These are phyloP conservation scores for Eulacestoma nigropectus DNA, from an alignment of 2,113 vertebrate species.

Conservation along the genomic window DNA sequence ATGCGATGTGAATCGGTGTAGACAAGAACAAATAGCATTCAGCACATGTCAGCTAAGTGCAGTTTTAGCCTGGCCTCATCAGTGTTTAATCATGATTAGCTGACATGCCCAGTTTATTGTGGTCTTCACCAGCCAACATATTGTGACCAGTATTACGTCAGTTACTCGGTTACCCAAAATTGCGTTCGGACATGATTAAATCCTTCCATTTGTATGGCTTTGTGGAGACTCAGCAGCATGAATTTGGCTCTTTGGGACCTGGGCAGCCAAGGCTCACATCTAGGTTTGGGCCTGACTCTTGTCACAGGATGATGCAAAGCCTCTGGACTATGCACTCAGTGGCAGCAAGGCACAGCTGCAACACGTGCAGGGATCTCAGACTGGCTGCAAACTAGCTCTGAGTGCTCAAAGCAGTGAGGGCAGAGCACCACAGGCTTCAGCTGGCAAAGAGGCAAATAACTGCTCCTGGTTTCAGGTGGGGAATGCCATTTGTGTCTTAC, in stretches of 20 bases:
- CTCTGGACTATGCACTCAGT: background rate
- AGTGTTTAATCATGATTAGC: slow-evolving; percentile 50
- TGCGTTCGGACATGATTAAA: background rate
- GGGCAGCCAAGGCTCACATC: background rate
- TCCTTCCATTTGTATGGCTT: background rate
- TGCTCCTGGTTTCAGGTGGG: background rate
- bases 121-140: slow-evolving; percentile 31
- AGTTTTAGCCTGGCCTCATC: slow-evolving; percentile 40
- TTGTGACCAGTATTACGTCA: slow-evolving; percentile 15
- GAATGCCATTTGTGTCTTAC: background rate
- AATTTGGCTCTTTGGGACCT: background rate
- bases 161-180: background rate
- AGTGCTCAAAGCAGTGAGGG: background rate
- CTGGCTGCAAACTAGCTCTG: background rate
- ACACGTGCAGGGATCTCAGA: background rate
- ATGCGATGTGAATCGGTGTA: slow-evolving; percentile 33
- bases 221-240: background rate
- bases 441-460: background rate
- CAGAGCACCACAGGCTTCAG: background rate
- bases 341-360: background rate
- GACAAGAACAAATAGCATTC: slow-evolving; percentile 59
- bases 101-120: slow-evolving; percentile 41
- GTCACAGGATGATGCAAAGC: background rate
- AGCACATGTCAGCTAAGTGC: slow-evolving; percentile 52
- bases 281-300: background rate